Evolutionary conservation across 2,888 invertebrate genomes (phyloP).

Genomic region (Melieria picta): DNA sequence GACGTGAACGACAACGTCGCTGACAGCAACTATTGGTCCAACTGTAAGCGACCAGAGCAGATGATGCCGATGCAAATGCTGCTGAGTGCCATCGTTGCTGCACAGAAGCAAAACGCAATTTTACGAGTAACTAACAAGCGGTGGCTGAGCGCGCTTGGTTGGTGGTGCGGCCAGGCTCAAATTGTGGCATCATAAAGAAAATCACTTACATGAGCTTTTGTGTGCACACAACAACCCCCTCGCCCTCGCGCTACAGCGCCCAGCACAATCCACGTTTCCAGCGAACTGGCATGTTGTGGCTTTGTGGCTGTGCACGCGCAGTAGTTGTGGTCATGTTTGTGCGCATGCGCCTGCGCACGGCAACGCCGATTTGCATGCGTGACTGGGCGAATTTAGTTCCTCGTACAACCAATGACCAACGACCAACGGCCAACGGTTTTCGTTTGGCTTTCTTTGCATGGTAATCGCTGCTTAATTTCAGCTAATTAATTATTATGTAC

Average conservation of each 20-base stretch:
- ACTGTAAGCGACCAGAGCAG: background rate
- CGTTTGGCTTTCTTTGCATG: slow-evolving; percentile 40
- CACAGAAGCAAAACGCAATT: background rate
- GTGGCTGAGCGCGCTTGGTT: slow-evolving; percentile 1
- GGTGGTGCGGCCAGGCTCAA: slow-evolving; percentile 7
- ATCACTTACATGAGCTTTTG: slow-evolving; percentile 45
- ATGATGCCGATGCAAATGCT: background rate
- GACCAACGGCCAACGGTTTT: too few species aligned
- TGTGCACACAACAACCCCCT: slow-evolving; percentile 13
- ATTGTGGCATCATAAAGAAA: slow-evolving; percentile 41
- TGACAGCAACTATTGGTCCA: slow-evolving; percentile 17
- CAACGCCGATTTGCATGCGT: slow-evolving; percentile 54
- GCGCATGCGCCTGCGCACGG: slow-evolving; percentile 29
- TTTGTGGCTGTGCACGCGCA: background rate
- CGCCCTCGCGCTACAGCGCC: too few species aligned
- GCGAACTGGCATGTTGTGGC: background rate
- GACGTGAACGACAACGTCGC: slow-evolving; percentile 18
- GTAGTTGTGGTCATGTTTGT: background rate
- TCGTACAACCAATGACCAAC: background rate
- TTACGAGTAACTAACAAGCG: slow-evolving; percentile 1
- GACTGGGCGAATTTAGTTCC: slow-evolving; percentile 53
- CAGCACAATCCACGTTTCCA: too few species aligned
- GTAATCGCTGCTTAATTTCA: slow-evolving; percentile 63
- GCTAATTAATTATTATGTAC: slow-evolving; percentile 64
- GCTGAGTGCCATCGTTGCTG: background rate